Evolutionary conservation across 1,140 invertebrate species (phyloP).

Genomic region (Orchestia grillus): DNA sequence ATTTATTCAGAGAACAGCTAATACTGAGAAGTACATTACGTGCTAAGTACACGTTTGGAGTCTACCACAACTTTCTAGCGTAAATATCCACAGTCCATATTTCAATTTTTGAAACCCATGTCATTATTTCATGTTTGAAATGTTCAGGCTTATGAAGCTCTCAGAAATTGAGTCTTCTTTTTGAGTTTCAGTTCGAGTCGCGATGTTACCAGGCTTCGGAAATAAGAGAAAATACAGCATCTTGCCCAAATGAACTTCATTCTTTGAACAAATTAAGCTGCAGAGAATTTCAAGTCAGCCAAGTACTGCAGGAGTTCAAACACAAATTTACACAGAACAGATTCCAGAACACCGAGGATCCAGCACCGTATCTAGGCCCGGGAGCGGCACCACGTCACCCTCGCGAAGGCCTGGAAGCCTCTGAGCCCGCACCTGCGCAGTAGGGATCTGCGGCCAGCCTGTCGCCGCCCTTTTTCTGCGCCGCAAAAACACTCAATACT

Average conservation of each 20-base stretch:
- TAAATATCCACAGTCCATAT: neutral
- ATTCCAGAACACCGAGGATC: neutral
- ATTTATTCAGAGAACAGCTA: neutral
- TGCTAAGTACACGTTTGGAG: neutral
- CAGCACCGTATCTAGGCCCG: neutral
- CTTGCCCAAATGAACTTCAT: neutral
- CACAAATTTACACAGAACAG: neutral
- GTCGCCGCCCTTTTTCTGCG: constrained; percentile 20
- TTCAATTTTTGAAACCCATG: neutral
- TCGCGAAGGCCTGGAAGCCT: neutral
- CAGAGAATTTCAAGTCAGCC: no score
- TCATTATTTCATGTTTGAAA: neutral
- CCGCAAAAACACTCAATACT: neutral
- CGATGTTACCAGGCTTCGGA: neutral
- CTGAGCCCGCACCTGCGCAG: constrained; percentile 10
- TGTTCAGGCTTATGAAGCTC: neutral
- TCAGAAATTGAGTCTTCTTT: neutral
- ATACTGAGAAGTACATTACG: neutral
- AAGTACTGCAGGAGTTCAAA: neutral
- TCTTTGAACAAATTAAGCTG: neutral
- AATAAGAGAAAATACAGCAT: neutral
- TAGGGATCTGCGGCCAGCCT: neutral
- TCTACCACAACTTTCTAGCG: no score
- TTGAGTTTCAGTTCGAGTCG: neutral
- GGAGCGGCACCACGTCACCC: neutral